These are phyloP conservation scores for Tolmerus cingulatus DNA, from an alignment of 2,888 invertebrate genomes.

Conservation along the genomic window DNA sequence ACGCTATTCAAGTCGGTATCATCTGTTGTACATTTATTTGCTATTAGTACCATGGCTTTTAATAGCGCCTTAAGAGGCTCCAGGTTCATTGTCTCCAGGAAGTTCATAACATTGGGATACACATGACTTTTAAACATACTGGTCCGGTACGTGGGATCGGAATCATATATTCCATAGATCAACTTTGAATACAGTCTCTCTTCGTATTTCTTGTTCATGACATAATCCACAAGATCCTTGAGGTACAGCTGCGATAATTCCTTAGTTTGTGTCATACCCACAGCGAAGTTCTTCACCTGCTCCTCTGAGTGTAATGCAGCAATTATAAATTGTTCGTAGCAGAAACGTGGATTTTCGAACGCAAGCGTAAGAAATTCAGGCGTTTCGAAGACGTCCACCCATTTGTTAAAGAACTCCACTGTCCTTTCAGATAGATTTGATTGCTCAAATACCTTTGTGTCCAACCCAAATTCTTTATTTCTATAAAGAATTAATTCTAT, in stretches of 20 bases:
- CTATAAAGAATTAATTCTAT: conserved; percentile 51
- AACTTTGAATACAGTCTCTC: conserved; percentile 52
- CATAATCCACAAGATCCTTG: conserved; percentile 49
- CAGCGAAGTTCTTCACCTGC: conserved; percentile 50
- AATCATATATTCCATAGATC: conserved; percentile 45
- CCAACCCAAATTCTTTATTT: conserved; percentile 51
- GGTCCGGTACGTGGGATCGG: conserved; percentile 49
- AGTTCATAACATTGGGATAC: conserved; percentile 53
- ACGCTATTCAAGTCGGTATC: conserved; percentile 52
- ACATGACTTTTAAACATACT: conserved; percentile 55
- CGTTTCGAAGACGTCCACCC: conserved; percentile 50
- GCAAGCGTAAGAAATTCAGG: conserved; percentile 53
- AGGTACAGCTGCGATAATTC: conserved; percentile 53
- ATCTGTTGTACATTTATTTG: conserved; percentile 26
- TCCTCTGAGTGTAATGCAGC: conserved; percentile 53
- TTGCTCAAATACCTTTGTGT: background rate
- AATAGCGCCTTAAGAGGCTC: conserved; percentile 51
- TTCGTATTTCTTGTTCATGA: conserved; percentile 18
- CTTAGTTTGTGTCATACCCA: conserved; percentile 51
- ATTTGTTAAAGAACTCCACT: conserved; percentile 56
- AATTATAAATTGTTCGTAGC: conserved; percentile 54
- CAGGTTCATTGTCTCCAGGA: conserved; percentile 51
- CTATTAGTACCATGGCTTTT: conserved; percentile 54
- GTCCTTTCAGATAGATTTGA: conserved; percentile 50
- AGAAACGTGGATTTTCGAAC: conserved; percentile 54